Evolutionary conservation across 2,888 invertebrate genomes (phyloP).

Genomic region (Nemotelus nigrinus): DNA sequence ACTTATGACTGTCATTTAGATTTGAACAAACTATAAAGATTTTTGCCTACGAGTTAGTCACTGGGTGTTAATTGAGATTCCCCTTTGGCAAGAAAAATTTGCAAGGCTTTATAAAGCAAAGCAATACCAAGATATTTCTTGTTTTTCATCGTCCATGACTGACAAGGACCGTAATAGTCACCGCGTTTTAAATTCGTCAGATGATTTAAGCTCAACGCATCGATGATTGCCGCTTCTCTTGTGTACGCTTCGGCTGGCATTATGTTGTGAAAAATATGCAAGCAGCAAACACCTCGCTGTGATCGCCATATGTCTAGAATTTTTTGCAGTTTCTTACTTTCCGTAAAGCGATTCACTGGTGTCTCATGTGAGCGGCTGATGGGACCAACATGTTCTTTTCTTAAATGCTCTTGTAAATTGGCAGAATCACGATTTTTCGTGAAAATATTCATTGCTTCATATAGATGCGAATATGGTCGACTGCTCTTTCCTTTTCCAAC

Average conservation of each 20-base stretch:
- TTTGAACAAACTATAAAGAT: too few species aligned
- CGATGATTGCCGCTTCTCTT: slow-evolving; percentile 94
- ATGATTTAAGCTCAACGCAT: slow-evolving; percentile 80
- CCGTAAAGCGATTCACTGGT: slow-evolving; percentile 24
- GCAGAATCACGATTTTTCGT: slow-evolving; percentile 13
- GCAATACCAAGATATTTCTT: slow-evolving; percentile 80
- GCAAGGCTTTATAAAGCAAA: slow-evolving; percentile 82
- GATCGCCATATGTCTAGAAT: slow-evolving; percentile 90
- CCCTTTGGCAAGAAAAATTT: slow-evolving; percentile 86
- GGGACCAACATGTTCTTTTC: too few species aligned
- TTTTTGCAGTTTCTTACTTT: slow-evolving; percentile 73
- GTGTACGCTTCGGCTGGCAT: slow-evolving; percentile 93
- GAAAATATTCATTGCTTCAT: slow-evolving; percentile 77
- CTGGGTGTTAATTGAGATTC: slow-evolving; percentile 86
- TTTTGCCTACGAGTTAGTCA: slow-evolving; percentile 62
- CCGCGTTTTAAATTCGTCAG: slow-evolving; percentile 83
- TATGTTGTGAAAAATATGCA: slow-evolving; percentile 90
- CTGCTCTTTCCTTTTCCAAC: slow-evolving; percentile 93
- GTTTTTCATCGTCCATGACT: slow-evolving; percentile 78
- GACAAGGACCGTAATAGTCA: slow-evolving; percentile 82
- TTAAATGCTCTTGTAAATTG: too few species aligned
- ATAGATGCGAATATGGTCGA: slow-evolving; percentile 89
- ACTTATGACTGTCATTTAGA: too few species aligned
- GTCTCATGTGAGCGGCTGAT: neutral
- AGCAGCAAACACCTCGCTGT: slow-evolving; percentile 85